Evolutionary conservation across 2,888 invertebrate genomes (phyloP), one percentile per base, ranked within the genome.

Genomic region (Dicycla oo): DNA sequence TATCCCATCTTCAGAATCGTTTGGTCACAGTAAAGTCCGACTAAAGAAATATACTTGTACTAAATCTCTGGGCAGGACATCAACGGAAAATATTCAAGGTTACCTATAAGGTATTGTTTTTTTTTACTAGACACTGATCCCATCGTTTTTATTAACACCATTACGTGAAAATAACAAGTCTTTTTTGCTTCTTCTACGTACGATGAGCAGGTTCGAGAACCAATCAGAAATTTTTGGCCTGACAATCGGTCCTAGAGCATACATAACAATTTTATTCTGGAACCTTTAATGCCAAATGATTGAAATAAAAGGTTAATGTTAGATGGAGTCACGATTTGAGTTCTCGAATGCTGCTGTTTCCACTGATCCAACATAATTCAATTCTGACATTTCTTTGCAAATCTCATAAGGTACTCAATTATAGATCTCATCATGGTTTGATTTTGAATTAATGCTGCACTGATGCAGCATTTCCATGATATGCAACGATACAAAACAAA

Each of bases 61-160:
- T 82, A 80, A 81, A 76, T 85, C 81, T 80, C 69, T 77, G 75
- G 78, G 51, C 77, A 82, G 82, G 80, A 86, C 74, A 86, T 83
- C 80, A 79, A 78, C 75, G 75, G 58, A 73, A 78, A 74, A 78
- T 80, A 80, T 75, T 85, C 83, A 85, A 87, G 88, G 87, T 75
- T 74, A 82, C 51, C 65, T 67, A 20, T 72, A 54, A 66, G 61
- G 64, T 70, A 61, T 75, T 76, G 57, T 75, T 79, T 81, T 53
- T 79, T 75, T 80, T 71, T n/a, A 30, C 67, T 49, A 34, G 45
- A 51, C 20, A 30, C 26, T 73, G n/a, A 62, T 54, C 49, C 67
- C 49, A 60, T 60, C 47, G 58, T 56, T 81, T 66, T 76, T 69
- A 58, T 63, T 20, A 11, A n/a, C 23, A 51, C n/a, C 45, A 34